Base-by-base conservation (phyloP, 2,797 vertebrate genomes). In the Coendou prehensilis region DNA sequence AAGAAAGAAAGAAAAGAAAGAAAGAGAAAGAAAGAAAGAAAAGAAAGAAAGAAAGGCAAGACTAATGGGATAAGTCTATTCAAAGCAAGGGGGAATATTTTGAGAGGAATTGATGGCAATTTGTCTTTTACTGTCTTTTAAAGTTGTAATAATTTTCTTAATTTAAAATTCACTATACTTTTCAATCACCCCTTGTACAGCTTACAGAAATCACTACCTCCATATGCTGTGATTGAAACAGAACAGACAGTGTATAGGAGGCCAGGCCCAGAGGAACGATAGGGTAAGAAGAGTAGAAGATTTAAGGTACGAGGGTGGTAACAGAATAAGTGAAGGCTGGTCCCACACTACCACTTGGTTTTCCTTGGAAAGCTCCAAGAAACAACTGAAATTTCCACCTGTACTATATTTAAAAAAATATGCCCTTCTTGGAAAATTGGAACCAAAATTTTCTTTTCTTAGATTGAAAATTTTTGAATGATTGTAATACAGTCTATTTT, bases 371-470 rank as follows among this genome's bases (percentile, higher is more conserved):
- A 88, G 26, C 41, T 75, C 22, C 23, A 84, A 64, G 64, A 56
- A 15, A 56, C 15, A 8, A 56, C 4, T 67, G 84, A 92, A 92
- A 91, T 92, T 67, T 61, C 85, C 14, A 69, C 11, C 15, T 71
- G 54, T 26, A 80, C 45, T 75, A 33, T 26, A 6, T 15, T 81
- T 4, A 1, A 11, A 57, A 95, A 89, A 17, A 80, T 81, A 47
- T n/a, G 3, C 9, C 37, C n/a, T 63, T 57, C 9, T 85, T 69
- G 47, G 69, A 94, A 89, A 50, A 69, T 5, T 10, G 37, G n/a
- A 33, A 63, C n/a, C 78, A 82, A 64, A 91, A 59, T 57, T 30
- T 63, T 84, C 63, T 89, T 57, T 80, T 92, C 11, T 89, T 61
- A 76, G 11, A 81, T 15, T 30, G 15, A 81, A 89, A 81, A 18